A percentile compares a stretch with the other conserved stretches of the same genome.
Evolutionary conservation across 2,797 vertebrate genomes (phyloP).

Genomic region (Remorina albescens): DNA sequence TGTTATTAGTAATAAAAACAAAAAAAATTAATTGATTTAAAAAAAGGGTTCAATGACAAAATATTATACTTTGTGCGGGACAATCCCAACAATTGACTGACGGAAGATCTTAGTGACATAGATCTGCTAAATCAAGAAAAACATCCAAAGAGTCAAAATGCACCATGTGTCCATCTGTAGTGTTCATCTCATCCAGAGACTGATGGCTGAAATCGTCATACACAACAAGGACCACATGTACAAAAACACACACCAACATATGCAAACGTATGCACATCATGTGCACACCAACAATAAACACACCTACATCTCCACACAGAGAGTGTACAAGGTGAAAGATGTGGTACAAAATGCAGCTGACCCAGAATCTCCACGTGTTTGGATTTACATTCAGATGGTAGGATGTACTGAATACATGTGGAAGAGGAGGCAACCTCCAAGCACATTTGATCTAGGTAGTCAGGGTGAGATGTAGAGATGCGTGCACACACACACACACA

Average conservation of each 20-base stretch:
- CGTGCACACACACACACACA: slow-evolving; percentile 23
- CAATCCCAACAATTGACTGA: neutral
- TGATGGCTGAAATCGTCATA: neutral
- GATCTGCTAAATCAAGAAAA: slow-evolving; percentile 15
- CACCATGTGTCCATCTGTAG: slow-evolving; percentile 13
- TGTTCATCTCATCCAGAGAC: slow-evolving; percentile 3
- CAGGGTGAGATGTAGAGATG: slow-evolving; percentile 37
- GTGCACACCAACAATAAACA: neutral
- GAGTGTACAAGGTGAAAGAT: slow-evolving; percentile 43
- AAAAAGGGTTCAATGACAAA: neutral
- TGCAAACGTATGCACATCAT: neutral
- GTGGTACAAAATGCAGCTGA: slow-evolving; percentile 17
- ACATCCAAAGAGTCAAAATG: slow-evolving; percentile 4
- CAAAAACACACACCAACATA: neutral
- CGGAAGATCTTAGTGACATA: slow-evolving; percentile 23
- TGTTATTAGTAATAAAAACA: neutral
- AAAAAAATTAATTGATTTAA: neutral
- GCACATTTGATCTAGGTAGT: slow-evolving; percentile 20
- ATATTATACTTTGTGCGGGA: neutral
- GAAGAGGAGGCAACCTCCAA: slow-evolving; percentile 36
- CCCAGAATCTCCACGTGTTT: slow-evolving; percentile 22
- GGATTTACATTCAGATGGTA: slow-evolving; percentile 11
- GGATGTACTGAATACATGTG: slow-evolving; percentile 14
- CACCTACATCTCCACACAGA: neutral
- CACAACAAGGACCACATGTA: slow-evolving; percentile 7